Base-by-base conservation (phyloP, 1,140 invertebrate species). In the Megalonaias nervosa region DNA sequence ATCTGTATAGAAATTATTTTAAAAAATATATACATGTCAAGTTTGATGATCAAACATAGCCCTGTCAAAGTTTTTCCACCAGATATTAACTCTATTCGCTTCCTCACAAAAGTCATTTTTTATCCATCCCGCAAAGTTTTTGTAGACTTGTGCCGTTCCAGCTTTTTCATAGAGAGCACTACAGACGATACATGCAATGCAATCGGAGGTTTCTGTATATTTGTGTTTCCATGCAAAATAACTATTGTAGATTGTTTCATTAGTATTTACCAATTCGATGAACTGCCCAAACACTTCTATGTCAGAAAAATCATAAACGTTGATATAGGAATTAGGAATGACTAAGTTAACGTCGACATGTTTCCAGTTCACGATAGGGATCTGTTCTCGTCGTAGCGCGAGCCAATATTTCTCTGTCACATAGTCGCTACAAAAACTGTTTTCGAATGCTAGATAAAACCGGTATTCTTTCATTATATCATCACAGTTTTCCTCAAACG, bases 221-320 rank as follows among this genome's bases (percentile, higher is more conserved):
- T 79, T 19, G 16, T 64, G 38, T n/a, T 79, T 86, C 88, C 87
- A 91, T 23, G 75, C 77, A 69, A 90, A 88, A 78, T 90, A 90
- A 65, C 85, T 81, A 67, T 86, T 86, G 75, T 91, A 91, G 5
- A 86, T 0, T 81, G 81, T 19, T 89, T n/a, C 83, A 67, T 88
- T 86, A 15, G 59, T 66, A 62, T 59, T 74, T 11, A 88, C 72
- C 48, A 94, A 92, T 71, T 94, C 93, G 21, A 99, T 91, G 90
- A 97, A 98, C 2, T 94, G 93, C 6, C 96, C 97, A 55, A 99
- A 90, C 82, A 96, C 94, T 83, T 94, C 94, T 0, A 97, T 94
- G 15, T 95, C 95, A 4, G 94, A 93, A 88, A 98, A 99, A 88
- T 99, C 97, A 85, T 98, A 96, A 1, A 99, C 95, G 91, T 99